These are phyloP conservation scores for Porites lutea DNA, from an alignment of 64 coral and sea anemone genomes.

Conservation along the genomic window DNA sequence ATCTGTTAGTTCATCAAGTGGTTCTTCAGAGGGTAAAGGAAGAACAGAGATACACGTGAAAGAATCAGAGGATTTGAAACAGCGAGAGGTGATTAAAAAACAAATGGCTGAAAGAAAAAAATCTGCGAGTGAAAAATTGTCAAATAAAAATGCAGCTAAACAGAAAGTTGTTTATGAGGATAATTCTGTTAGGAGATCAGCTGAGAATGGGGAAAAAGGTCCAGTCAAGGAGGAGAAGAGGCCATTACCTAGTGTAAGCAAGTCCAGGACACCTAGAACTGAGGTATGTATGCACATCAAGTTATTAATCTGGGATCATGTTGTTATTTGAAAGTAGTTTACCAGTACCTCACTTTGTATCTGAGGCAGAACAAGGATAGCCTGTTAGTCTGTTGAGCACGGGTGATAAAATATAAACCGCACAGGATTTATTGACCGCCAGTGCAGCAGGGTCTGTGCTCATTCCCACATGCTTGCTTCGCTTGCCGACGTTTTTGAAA, in stretches of 20 bases:
- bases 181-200: background rate
- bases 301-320: too few relatives aligned
- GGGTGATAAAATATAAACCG: too few relatives aligned
- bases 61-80: constrained; percentile 23
- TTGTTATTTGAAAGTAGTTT: too few relatives aligned
- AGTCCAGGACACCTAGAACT: background rate
- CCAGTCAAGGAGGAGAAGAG: constrained; percentile 29
- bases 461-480: too few relatives aligned
- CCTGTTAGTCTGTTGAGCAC: too few relatives aligned
- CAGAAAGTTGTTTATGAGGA: background rate
- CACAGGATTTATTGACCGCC: too few relatives aligned
- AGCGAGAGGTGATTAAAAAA: constrained; percentile 63
- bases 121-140: constrained; percentile 28
- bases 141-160: constrained; percentile 27
- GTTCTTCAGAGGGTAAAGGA: constrained; percentile 61
- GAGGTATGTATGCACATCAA: background rate
- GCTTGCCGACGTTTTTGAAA: too few relatives aligned
- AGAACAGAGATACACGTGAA: constrained; percentile 52
- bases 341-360: too few relatives aligned
- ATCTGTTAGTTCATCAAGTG: constrained; percentile 74
- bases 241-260: background rate
- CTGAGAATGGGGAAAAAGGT: constrained; percentile 12
- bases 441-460: too few relatives aligned
- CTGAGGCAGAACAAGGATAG: too few relatives aligned
- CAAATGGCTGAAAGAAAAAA: constrained; percentile 80